Percentiles rank a stretch among this genome's conserved stretches.
phyloP scores from a whole-genome alignment of 2,113 vertebrate species.

The Alethe castanea region DNA sequence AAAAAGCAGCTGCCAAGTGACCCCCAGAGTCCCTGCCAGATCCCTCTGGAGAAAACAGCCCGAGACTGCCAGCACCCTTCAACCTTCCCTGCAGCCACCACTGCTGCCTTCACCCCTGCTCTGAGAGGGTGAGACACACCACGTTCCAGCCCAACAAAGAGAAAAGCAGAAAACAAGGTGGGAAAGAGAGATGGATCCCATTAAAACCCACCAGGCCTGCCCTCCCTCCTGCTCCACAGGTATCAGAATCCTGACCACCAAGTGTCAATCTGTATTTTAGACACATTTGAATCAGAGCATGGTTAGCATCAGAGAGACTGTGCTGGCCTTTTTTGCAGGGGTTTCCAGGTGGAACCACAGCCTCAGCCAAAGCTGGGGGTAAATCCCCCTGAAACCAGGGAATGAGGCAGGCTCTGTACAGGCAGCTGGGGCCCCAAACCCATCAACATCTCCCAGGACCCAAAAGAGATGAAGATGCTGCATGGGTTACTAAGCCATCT shows the following conservation, averaged over 20 bases:
- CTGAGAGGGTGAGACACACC: neutral
- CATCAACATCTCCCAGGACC: neutral
- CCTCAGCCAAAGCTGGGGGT: neutral
- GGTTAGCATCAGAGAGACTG: too few species aligned
- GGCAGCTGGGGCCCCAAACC: neutral
- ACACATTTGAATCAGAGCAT: neutral
- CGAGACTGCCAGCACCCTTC: neutral
- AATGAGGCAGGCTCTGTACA: neutral
- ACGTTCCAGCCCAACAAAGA: neutral
- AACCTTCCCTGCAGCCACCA: neutral
- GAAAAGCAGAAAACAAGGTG: neutral
- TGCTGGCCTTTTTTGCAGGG: neutral
- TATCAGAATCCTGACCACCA: neutral
- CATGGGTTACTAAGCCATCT: neutral
- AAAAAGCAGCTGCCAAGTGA: neutral
- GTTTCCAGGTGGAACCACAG: neutral
- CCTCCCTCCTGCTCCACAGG: neutral
- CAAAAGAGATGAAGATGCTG: neutral
- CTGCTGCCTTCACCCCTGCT: neutral
- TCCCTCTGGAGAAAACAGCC: neutral
- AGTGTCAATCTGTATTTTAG: neutral
- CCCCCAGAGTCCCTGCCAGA: accelerated
- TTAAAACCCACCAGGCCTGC: neutral
- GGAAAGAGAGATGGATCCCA: neutral
- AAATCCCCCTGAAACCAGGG: neutral